Conservation (phyloP, 2,888 invertebrate species). For the Entomobrya multifasciata region DNA sequence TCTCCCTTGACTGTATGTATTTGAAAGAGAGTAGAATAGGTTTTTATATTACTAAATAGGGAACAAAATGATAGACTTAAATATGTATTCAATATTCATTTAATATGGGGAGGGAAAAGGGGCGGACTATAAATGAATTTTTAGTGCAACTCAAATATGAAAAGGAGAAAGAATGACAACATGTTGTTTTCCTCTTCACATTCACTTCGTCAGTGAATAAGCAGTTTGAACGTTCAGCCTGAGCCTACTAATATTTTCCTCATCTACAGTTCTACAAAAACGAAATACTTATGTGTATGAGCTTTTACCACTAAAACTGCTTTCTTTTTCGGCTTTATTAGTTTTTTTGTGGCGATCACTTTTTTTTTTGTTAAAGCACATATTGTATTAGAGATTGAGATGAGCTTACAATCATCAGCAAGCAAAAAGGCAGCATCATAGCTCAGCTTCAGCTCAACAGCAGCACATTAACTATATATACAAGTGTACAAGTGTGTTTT, state of each 20-base stretch:
- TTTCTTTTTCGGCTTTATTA: conserved; percentile 25
- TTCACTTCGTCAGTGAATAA: not conserved
- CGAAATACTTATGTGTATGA: not conserved
- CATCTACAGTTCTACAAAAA: too few species aligned
- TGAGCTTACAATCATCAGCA: too few species aligned
- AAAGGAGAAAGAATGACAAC: conserved; percentile 24
- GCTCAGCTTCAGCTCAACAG: too few species aligned
- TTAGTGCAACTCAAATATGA: conserved; percentile 19
- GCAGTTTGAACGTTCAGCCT: not conserved
- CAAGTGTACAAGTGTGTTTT: not conserved
- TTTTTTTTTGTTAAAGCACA: not conserved
- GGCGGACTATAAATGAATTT: not conserved
- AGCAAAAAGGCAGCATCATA: too few species aligned
- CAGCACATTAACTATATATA: not conserved
- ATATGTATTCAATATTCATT: conserved; percentile 16
- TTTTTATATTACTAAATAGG: not conserved
- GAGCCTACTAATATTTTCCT: too few species aligned
- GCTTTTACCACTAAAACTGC: not conserved
- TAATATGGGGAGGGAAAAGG: conserved; percentile 8
- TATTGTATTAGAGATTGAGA: too few species aligned
- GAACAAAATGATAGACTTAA: conserved; percentile 46
- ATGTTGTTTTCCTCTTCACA: not conserved
- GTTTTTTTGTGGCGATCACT: conserved; percentile 17
- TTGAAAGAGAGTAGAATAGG: too few species aligned
- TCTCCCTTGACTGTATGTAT: too few species aligned